phyloP scores from a whole-genome alignment of 2,797 vertebrate genomes.

The Falco berigora region DNA sequence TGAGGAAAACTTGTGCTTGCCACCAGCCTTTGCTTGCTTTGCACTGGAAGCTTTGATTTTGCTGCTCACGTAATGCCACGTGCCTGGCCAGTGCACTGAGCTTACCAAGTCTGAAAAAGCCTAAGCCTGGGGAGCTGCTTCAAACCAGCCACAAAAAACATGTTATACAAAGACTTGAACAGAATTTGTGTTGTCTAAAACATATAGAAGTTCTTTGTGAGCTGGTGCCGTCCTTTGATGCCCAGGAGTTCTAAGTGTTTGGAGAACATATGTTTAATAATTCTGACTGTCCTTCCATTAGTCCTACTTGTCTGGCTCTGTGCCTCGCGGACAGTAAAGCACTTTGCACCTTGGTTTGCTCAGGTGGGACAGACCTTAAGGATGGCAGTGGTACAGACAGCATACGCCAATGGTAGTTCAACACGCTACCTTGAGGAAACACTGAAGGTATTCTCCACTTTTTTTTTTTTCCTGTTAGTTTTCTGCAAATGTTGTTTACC shows the following conservation, averaged over 20 bases:
- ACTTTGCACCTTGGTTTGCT: background rate
- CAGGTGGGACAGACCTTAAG: conserved; percentile 82
- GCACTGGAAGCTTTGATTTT: background rate
- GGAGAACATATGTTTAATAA: background rate
- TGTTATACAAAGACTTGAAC: background rate
- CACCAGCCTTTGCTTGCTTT: background rate
- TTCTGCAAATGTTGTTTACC: background rate
- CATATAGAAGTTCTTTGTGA: background rate
- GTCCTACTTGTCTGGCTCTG: rapidly evolving
- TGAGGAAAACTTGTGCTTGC: background rate
- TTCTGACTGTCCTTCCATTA: background rate
- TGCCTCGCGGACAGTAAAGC: background rate
- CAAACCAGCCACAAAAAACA: background rate
- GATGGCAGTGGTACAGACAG: conserved; percentile 92
- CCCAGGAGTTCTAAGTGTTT: background rate
- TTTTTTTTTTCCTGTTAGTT: background rate
- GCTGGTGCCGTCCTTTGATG: background rate
- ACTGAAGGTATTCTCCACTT: conserved; percentile 80
- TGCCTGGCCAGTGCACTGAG: background rate
- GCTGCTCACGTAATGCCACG: background rate
- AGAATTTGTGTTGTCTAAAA: background rate
- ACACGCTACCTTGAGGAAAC: conserved; percentile 86
- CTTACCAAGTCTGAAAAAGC: background rate
- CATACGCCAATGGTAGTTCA: conserved; percentile 94
- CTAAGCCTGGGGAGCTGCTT: background rate